A percentile compares a stretch with the other conserved stretches of the same genome.
phyloP scores from a whole-genome alignment of 2,797 vertebrate genomes.

The Squalus acanthias region DNA sequence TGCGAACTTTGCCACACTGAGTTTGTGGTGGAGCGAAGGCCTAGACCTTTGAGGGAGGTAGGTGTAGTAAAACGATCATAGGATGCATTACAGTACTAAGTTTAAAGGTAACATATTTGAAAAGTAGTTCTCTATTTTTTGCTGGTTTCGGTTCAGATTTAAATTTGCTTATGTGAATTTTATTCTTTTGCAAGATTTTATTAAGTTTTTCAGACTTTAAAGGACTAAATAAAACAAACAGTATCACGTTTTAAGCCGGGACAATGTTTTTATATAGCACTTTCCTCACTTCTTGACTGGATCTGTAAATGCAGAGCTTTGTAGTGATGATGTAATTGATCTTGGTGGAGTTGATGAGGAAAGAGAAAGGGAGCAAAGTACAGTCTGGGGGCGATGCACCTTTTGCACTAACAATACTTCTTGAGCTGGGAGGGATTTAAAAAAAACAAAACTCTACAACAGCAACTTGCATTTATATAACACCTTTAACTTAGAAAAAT shows the following conservation, averaged over 20 bases:
- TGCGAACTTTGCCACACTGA: constrained; percentile 94
- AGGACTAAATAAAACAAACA: background rate
- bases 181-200: background rate
- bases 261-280: background rate
- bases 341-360: background rate
- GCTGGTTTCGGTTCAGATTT: background rate
- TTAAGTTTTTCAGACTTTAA: background rate
- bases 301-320: background rate
- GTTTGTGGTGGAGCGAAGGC: constrained; percentile 84
- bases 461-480: background rate
- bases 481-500: background rate
- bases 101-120: background rate
- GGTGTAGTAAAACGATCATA: constrained; percentile 46
- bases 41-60: constrained; percentile 86
- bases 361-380: background rate
- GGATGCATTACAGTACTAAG: background rate
- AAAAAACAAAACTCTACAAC: too few relatives aligned
- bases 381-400: background rate
- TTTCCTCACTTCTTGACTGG: background rate
- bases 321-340: background rate
- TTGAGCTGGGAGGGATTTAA: background rate
- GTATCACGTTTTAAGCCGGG: background rate
- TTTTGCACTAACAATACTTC: background rate
- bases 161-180: background rate
- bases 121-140: background rate